Base-by-base conservation (phyloP, 1,140 invertebrate species). In the Monochamus saltuarius region DNA sequence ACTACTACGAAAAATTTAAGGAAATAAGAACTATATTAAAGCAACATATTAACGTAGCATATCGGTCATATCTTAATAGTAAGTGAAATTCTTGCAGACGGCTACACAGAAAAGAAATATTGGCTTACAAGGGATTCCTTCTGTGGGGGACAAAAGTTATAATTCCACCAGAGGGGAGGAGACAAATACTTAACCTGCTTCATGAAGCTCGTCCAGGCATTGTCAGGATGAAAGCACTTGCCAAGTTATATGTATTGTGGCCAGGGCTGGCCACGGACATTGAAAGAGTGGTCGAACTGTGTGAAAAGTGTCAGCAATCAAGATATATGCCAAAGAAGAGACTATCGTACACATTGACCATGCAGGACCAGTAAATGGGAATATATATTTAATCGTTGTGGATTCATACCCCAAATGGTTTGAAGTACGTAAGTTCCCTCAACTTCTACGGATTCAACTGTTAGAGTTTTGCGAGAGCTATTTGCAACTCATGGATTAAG, bases 221-320 rank as follows among this genome's bases (percentile, higher is more conserved):
- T 1, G 67, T 74, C 11, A 75, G 75, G 61, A 84, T 81, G 72
- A 85, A 85, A 66, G 61, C 73, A 13, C 50, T 82, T 8, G 82
- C 81, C 4, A 58, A 80, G 39, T 69, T 67, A 38, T 78, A 80
- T 61, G 71, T 81, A 7, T 84, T 76, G 64, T 85, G 81, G 79
- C 77, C 73, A 14, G 66, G 69, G 4, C 75, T 84, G 0, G 77
- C 82, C 45, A 62, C 65, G n/a, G 77, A 82, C 6, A 75, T 80
- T 6, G 75, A 78, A 67, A 14, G 36, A 8, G 17, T 39, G 19
- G 16, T 17, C 22, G 22, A 29, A 29, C 22, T 29, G 6, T 29
- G 22, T 29, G 22, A 29, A 29, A 29, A 29, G 22, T 29, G 22
- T 29, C 22, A 29, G 22, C 22, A 29, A 29, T 29, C 22, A 29